Conservation (phyloP, 1,140 invertebrate species). For the Drosophila tropicalis region DNA sequence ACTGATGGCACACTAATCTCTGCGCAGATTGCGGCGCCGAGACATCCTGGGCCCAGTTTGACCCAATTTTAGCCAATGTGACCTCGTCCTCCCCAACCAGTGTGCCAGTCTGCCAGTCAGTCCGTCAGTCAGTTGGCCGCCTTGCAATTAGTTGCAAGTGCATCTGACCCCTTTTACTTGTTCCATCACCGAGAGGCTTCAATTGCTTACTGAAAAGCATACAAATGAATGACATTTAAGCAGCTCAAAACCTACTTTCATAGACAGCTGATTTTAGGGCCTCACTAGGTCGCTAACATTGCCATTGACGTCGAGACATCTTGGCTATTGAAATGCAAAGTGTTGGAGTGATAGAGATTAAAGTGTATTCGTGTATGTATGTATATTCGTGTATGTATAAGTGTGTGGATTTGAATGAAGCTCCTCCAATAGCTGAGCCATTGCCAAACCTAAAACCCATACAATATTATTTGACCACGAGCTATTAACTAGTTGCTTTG, state of each 20-base stretch:
- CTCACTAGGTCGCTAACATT: conserved; percentile 34
- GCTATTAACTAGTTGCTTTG: conserved; percentile 62
- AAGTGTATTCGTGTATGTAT: conserved; percentile 1
- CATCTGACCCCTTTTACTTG: conserved; percentile 12
- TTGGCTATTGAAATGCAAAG: conserved; percentile 39
- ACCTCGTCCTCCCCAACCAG: conserved; percentile 35
- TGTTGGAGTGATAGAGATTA: conserved; percentile 28
- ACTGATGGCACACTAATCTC: conserved; percentile 23
- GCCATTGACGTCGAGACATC: background rate
- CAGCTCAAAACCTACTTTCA: conserved; percentile 22
- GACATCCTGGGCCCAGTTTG: conserved; percentile 48
- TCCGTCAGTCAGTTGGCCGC: conserved; percentile 26
- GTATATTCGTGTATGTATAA: background rate
- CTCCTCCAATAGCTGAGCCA: conserved; percentile 27
- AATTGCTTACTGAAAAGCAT: conserved; percentile 17
- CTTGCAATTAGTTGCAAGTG: conserved; percentile 53
- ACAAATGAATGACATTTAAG: conserved; percentile 41
- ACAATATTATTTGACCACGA: conserved; percentile 25
- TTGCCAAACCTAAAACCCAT: conserved; percentile 49
- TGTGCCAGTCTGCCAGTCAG: background rate
- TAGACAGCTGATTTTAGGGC: conserved; percentile 35
- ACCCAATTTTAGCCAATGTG: conserved; percentile 51
- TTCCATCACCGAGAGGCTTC: background rate
- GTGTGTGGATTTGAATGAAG: conserved; percentile 26
- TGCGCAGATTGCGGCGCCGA: conserved; percentile 53